A percentile compares a stretch with the other conserved stretches of the same genome.
Evolutionary conservation across 2,888 invertebrate species (phyloP).

Genomic region (Philopedon plagiatum): DNA sequence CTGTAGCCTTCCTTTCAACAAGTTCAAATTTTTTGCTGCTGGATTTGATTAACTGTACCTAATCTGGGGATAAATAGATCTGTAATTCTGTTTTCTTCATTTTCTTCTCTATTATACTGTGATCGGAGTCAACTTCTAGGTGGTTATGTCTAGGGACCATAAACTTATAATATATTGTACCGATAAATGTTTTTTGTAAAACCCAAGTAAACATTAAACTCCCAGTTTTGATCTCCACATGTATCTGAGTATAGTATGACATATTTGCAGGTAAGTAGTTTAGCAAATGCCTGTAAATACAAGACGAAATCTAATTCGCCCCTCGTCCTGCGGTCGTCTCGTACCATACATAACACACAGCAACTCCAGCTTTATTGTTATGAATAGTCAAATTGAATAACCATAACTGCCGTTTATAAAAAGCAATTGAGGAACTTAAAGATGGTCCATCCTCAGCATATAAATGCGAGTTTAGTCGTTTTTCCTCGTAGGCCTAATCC

Average conservation of each 20-base stretch:
- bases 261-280: constrained; percentile 1
- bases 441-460: not conserved
- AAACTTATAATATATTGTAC: constrained; percentile 47
- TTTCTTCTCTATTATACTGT: constrained; percentile 42
- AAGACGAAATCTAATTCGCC: constrained; percentile 36
- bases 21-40: constrained; percentile 23
- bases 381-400: constrained; percentile 28
- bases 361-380: constrained; percentile 18
- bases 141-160: constrained; percentile 45
- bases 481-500: constrained; percentile 24
- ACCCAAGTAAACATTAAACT: constrained; percentile 39
- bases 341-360: constrained; percentile 36
- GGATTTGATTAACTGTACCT: constrained; percentile 33
- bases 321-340: constrained; percentile 27
- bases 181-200: constrained; percentile 12
- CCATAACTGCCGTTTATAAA: constrained; percentile 41
- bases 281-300: constrained; percentile 19
- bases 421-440: constrained; percentile 9
- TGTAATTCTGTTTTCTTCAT: constrained; percentile 30
- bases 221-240: constrained; percentile 41
- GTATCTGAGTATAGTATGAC: constrained; percentile 43
- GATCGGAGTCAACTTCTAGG: constrained; percentile 43
- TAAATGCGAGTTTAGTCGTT: constrained; percentile 12
- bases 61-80: constrained; percentile 33
- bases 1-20: not conserved